Conservation (phyloP, 2,113 vertebrate genomes). For the Poecilia latipinna region DNA sequence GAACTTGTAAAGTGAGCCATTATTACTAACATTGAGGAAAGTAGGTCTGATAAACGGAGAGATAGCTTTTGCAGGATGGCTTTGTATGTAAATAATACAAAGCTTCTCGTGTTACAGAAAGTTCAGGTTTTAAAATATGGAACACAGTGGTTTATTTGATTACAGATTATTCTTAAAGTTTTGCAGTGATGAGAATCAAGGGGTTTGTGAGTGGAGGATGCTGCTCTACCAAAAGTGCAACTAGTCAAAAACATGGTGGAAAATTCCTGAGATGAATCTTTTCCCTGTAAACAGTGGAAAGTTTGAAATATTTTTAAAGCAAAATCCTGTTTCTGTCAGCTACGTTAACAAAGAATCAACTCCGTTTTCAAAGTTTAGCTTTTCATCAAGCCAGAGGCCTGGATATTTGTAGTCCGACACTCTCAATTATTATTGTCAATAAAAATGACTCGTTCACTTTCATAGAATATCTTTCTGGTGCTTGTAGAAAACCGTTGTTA, state of each 20-base stretch:
- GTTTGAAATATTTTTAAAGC: no score
- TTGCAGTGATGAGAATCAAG: neutral
- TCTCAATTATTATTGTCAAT: neutral
- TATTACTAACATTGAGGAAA: neutral
- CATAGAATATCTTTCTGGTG: neutral
- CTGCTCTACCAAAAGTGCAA: neutral
- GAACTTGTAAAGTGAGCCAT: neutral
- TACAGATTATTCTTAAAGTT: neutral
- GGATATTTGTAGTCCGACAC: neutral
- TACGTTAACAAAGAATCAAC: neutral
- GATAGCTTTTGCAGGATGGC: neutral
- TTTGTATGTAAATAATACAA: neutral
- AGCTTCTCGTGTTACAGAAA: neutral
- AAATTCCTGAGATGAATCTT: neutral
- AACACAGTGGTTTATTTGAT: neutral
- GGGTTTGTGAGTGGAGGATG: neutral
- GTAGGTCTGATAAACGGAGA: neutral
- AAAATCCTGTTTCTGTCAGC: neutral
- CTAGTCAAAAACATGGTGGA: neutral
- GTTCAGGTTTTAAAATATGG: neutral
- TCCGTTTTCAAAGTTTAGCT: neutral
- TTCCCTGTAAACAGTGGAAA: neutral
- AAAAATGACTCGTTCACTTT: neutral
- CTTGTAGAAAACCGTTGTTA: neutral
- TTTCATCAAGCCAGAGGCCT: neutral